phyloP scores from a whole-genome alignment of 2,888 invertebrate species.

The Mesochorus sp. region DNA sequence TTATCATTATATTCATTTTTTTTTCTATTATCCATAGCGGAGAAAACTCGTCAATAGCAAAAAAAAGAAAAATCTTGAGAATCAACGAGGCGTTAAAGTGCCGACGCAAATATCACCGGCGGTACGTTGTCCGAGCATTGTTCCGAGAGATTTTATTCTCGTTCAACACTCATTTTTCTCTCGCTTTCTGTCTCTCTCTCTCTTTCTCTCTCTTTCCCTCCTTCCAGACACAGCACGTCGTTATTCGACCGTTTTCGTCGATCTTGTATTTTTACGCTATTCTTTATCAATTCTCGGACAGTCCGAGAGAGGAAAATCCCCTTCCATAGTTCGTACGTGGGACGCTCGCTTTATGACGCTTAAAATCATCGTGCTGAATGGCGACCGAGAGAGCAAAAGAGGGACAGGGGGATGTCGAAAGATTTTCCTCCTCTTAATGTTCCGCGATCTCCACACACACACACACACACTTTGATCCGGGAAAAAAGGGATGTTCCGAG shows the following conservation, averaged over 20 bases:
- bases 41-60: neutral
- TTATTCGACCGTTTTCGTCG: slow-evolving; percentile 48
- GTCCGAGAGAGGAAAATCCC: slow-evolving; percentile 58
- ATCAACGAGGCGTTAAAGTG: slow-evolving; percentile 22
- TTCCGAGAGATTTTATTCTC: slow-evolving; percentile 26
- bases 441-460: slow-evolving; percentile 49
- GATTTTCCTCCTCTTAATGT: slow-evolving; percentile 69
- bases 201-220: neutral
- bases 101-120: slow-evolving; percentile 6
- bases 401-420: neutral
- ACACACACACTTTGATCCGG: slow-evolving; percentile 74
- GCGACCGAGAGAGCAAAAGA: slow-evolving; percentile 19
- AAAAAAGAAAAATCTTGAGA: neutral
- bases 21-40: neutral
- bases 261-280: slow-evolving; percentile 52
- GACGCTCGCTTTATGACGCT: slow-evolving; percentile 78
- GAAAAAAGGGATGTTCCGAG: slow-evolving; percentile 62
- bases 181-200: neutral
- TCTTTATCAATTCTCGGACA: slow-evolving; percentile 69
- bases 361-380: slow-evolving; percentile 68
- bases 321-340: slow-evolving; percentile 70
- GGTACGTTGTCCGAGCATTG: slow-evolving; percentile 8
- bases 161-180: slow-evolving; percentile 21
- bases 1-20: too few relatives aligned
- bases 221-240: slow-evolving; percentile 1